Percentiles rank a stretch among this genome's conserved stretches.
phyloP scores from a whole-genome alignment of 2,888 invertebrate genomes.

The Lepidocyrtoides sp. region DNA sequence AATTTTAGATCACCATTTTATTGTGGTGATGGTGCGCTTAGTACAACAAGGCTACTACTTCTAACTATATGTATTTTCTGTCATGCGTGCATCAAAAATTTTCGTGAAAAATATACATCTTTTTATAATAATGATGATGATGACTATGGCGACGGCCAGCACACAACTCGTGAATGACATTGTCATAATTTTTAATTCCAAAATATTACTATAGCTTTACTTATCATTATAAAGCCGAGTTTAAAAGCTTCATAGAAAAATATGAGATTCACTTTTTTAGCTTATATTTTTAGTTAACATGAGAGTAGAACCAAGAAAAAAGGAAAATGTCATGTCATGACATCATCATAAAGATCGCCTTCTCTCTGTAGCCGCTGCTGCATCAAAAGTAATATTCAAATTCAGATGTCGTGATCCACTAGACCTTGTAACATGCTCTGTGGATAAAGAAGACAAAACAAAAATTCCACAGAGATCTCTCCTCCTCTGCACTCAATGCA shows the following conservation, averaged over 20 bases:
- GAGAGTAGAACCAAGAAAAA: neutral
- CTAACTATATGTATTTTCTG: neutral
- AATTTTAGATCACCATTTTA: constrained; percentile 48
- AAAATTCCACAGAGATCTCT: constrained; percentile 17
- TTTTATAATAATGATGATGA: too few relatives aligned
- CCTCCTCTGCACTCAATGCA: neutral
- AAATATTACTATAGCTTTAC: constrained; percentile 9
- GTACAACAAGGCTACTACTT: constrained; percentile 34
- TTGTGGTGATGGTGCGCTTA: neutral
- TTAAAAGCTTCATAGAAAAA: neutral
- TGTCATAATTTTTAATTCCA: constrained; percentile 62
- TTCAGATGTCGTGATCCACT: constrained; percentile 70
- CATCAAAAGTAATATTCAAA: neutral
- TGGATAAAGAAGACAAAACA: neutral
- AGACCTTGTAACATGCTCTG: constrained; percentile 60
- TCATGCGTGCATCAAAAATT: constrained; percentile 38
- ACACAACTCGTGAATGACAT: constrained; percentile 55
- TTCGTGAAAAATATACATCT: neutral
- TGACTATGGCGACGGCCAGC: neutral
- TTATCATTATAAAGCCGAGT: constrained; percentile 15
- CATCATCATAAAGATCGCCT: constrained; percentile 67
- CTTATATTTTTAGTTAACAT: neutral
- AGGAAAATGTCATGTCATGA: constrained; percentile 70
- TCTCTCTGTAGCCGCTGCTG: neutral
- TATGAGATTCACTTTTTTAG: constrained; percentile 28